A percentile compares a stretch with the other conserved stretches of the same genome.
Evolutionary conservation across 2,888 invertebrate genomes (phyloP).

Genomic region (Tridacna crocea): DNA sequence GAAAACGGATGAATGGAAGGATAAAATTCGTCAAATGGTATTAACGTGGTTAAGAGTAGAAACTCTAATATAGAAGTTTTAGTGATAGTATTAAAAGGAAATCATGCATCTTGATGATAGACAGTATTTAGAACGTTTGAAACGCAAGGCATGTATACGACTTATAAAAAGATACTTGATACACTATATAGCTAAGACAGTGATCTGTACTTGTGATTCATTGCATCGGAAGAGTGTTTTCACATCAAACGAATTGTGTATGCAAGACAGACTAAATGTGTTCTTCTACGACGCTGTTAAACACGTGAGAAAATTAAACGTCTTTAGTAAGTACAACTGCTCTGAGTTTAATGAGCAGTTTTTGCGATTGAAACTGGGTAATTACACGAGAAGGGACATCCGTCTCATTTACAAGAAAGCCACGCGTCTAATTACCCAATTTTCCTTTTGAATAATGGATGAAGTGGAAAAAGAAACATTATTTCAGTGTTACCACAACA

Average conservation of each 20-base stretch:
- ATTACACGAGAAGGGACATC: not conserved
- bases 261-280: not conserved
- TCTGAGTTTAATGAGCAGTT: not conserved
- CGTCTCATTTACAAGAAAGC: slow-evolving; percentile 2
- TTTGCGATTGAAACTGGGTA: not conserved
- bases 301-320: not conserved
- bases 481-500: not conserved
- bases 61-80: not conserved
- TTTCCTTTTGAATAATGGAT: slow-evolving; percentile 7
- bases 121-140: not conserved
- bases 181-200: not conserved
- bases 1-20: not conserved
- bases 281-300: not conserved
- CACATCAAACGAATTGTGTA: not conserved
- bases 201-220: not conserved
- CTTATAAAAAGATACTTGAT: not conserved
- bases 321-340: slow-evolving; percentile 2
- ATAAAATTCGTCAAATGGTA: not conserved
- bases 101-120: not conserved
- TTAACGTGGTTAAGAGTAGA: not conserved
- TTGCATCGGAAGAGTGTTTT: not conserved
- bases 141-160: not conserved
- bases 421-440: not conserved
- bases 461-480: not conserved
- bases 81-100: not conserved